phyloP scores from a whole-genome alignment of 2,888 invertebrate genomes.

The Phortica magna region DNA sequence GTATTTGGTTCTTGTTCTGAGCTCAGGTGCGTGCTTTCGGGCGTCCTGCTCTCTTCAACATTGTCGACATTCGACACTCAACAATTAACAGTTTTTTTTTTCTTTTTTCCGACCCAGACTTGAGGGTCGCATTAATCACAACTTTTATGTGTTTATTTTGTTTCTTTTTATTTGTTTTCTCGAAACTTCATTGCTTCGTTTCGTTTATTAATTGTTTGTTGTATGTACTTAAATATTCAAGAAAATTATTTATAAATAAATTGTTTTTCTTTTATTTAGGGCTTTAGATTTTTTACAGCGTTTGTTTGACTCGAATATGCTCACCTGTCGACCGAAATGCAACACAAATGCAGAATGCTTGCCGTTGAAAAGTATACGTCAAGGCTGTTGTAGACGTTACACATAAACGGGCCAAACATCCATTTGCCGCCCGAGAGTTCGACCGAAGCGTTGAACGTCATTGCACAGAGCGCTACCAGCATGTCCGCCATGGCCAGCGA shows the following conservation, averaged over 20 bases:
- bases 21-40: background rate
- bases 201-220: background rate
- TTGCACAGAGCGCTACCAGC: conserved; percentile 95
- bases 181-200: background rate
- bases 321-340: conserved; percentile 89
- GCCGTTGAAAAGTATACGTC: conserved; percentile 97
- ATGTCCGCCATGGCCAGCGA: conserved; percentile 96
- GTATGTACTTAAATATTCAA: background rate
- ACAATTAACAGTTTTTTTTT: conserved; percentile 60
- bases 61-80: conserved; percentile 19
- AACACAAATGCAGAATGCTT: conserved; percentile 95
- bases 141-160: background rate
- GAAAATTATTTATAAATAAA: background rate
- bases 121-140: conserved; percentile 14
- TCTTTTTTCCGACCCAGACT: background rate
- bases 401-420: conserved; percentile 94
- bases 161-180: background rate
- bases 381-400: conserved; percentile 96
- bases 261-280: conserved; percentile 13
- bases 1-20: background rate
- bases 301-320: too few relatives aligned
- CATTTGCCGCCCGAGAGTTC: conserved; percentile 90
- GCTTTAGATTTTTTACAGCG: background rate
- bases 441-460: conserved; percentile 95
- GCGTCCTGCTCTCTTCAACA: background rate